Conservation (phyloP, 2,797 vertebrate genomes). For the Sebastes itinus region DNA sequence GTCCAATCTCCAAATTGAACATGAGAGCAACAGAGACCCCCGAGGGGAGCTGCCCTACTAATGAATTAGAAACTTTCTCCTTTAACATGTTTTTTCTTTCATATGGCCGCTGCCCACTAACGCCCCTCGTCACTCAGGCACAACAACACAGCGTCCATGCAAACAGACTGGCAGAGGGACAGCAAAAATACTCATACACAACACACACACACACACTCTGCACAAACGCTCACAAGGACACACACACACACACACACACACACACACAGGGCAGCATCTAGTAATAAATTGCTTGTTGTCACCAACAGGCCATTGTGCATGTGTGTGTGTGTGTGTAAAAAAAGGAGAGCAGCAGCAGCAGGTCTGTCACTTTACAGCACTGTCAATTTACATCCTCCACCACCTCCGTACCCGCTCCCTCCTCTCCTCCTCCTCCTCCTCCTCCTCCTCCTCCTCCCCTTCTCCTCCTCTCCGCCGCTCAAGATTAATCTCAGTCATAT, state of each 20-base stretch:
- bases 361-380: slow-evolving; percentile 79
- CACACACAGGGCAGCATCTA: slow-evolving; percentile 52
- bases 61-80: slow-evolving; percentile 82
- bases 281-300: slow-evolving; percentile 79
- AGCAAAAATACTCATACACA: neutral
- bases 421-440: neutral
- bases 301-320: slow-evolving; percentile 54
- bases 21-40: slow-evolving; percentile 72
- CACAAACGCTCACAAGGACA: slow-evolving; percentile 15
- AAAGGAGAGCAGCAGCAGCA: slow-evolving; percentile 58
- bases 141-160: neutral
- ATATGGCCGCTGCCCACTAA: slow-evolving; percentile 29
- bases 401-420: slow-evolving; percentile 48
- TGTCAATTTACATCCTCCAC: slow-evolving; percentile 78
- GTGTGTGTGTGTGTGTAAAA: neutral
- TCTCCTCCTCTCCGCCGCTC: slow-evolving; percentile 51
- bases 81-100: slow-evolving; percentile 73
- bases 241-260: slow-evolving; percentile 45
- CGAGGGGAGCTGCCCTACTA: slow-evolving; percentile 68
- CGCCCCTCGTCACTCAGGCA: neutral
- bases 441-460: slow-evolving; percentile 19
- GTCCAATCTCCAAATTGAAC: slow-evolving; percentile 85
- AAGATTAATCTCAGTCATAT: slow-evolving; percentile 82
- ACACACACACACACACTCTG: neutral
- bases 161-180: slow-evolving; percentile 8